phyloP scores from a whole-genome alignment of 2,113 vertebrate genomes.

The Scalopus aquaticus region DNA sequence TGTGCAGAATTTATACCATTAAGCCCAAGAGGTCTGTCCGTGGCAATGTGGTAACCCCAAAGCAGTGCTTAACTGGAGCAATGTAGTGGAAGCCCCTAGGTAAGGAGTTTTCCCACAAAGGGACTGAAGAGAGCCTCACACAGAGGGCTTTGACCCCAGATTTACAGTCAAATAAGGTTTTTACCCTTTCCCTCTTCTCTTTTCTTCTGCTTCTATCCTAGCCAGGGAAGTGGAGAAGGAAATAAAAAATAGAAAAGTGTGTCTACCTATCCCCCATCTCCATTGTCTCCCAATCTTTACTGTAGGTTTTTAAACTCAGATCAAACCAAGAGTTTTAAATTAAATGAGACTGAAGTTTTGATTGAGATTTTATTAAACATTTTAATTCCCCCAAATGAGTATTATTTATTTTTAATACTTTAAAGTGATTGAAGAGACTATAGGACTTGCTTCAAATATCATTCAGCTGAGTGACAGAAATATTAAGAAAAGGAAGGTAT shows the following conservation, averaged over 20 bases:
- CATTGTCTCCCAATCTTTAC: not conserved
- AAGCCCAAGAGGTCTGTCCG: not conserved
- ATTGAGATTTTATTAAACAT: conserved; percentile 58
- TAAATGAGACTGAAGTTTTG: conserved; percentile 56
- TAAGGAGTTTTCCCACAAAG: not conserved
- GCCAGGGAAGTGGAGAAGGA: not conserved
- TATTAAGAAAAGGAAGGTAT: conserved; percentile 10
- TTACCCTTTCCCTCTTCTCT: not conserved
- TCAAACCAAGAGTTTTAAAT: conserved; percentile 51
- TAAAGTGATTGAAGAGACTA: conserved; percentile 36
- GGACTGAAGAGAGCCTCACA: not conserved
- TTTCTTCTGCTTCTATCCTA: not conserved
- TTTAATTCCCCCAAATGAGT: conserved; percentile 48
- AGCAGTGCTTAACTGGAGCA: not conserved
- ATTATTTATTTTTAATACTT: conserved; percentile 65
- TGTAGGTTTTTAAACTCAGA: not conserved
- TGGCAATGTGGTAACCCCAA: not conserved
- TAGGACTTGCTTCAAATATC: conserved; percentile 42
- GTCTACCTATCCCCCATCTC: not conserved
- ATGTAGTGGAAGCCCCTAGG: not conserved
- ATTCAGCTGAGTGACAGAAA: conserved; percentile 18
- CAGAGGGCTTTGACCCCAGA: not conserved
- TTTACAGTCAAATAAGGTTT: not conserved
- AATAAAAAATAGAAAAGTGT: not conserved
- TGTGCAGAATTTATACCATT: not conserved